A percentile compares a stretch with the other conserved stretches of the same genome.
phyloP scores from a whole-genome alignment of 2,113 vertebrate species.

The Vireo altiloquus region DNA sequence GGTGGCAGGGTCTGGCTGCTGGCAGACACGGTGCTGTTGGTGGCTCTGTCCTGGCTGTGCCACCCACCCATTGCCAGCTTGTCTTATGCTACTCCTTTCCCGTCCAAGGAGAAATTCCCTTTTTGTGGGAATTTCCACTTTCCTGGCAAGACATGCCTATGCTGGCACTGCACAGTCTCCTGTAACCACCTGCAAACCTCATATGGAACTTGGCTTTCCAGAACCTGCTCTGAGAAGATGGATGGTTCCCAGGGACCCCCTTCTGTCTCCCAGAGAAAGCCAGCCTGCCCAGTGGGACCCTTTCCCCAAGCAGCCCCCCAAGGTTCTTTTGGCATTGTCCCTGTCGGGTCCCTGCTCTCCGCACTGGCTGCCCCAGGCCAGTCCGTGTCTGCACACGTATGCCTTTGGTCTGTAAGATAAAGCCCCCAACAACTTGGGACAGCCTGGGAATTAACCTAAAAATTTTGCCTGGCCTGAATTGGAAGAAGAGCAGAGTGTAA shows the following conservation, averaged over 20 bases:
- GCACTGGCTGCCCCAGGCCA: rapidly evolving
- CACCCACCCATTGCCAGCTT: background rate
- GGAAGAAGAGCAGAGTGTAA: conserved; percentile 7
- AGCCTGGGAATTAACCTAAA: conserved; percentile 35
- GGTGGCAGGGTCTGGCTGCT: background rate
- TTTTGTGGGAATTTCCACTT: conserved; percentile 21
- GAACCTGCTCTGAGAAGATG: background rate
- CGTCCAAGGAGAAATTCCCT: background rate
- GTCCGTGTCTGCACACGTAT: rapidly evolving
- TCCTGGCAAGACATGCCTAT: background rate
- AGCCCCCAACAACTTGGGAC: background rate
- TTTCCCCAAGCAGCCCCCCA: background rate
- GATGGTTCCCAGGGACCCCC: background rate
- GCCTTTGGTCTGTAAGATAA: background rate
- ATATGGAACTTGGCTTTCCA: background rate
- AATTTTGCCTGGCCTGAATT: background rate
- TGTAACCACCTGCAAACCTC: background rate
- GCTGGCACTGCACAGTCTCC: rapidly evolving
- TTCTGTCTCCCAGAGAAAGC: background rate
- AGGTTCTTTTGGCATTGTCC: rapidly evolving
- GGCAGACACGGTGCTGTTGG: background rate
- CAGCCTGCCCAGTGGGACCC: background rate
- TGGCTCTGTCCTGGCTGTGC: background rate
- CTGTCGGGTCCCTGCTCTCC: rapidly evolving
- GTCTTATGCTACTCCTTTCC: background rate